Base-by-base conservation (phyloP, 1,140 invertebrate genomes). In the Drosophila guanche region DNA sequence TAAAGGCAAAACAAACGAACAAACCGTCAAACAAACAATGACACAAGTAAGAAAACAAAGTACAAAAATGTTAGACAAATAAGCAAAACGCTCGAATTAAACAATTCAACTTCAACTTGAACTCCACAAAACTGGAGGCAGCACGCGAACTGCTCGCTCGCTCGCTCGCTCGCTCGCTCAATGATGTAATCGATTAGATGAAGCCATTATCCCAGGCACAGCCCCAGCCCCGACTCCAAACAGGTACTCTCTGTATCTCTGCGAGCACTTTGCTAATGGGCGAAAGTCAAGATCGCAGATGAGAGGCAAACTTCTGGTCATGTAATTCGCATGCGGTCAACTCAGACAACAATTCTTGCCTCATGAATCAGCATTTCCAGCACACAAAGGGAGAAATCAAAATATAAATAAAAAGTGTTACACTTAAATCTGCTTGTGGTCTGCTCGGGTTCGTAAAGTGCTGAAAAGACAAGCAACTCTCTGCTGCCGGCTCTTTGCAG, bases 101-200 rank as follows among this genome's bases (percentile, higher is more conserved):
- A 60, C 74, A 79, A 86, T 86, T 86, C 67, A 81, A 76, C 66
- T 81, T 86, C 77, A 88, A 86, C 75, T 88, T 88, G 78, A 83
- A 88, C 67, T 78, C 59, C 29, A 22, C 61, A 23, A 23, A 59
- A 72, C 55, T 62, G 54, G 20, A 16, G 7, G 46, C 51, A 58
- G 61, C 65, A 58, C 61, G 60, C 77, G 76, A 76, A 50, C 65
- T 25, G 16, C 16, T 20, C 16, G 16, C 16, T 20, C 29, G 46
- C 62, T 67, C 41, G 16, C 16, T 20, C 16, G 16, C 16, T 20
- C 29, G 46, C 62, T 67, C 41, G 7, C 55, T 56, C 54, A 84
- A 61, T 88, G 74, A 67, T 67, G 62, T 67, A 88, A 86, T 75
- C 77, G 83, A 81, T 86, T 85, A 76, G 65, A 45, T 55, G 45